These are phyloP conservation scores for Griposia aprilina DNA, from an alignment of 2,888 invertebrate genomes.

Conservation along the genomic window DNA sequence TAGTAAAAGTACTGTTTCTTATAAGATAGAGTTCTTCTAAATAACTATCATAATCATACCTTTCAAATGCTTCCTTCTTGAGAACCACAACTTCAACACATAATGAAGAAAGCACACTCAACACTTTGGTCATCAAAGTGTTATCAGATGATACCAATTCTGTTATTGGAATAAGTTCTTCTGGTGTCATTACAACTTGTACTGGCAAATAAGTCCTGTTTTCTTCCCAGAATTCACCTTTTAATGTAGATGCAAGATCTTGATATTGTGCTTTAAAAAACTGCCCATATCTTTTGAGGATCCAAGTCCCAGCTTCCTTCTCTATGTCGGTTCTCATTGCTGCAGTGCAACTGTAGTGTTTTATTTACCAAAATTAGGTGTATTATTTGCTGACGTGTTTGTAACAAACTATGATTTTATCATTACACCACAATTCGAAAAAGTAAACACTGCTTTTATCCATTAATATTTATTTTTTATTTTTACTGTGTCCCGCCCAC, in stretches of 20 bases:
- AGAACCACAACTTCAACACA: constrained; percentile 94
- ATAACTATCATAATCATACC: constrained; percentile 76
- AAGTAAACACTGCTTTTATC: neutral
- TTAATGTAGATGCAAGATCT: constrained; percentile 75
- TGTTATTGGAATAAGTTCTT: constrained; percentile 92
- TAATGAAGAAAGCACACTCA: constrained; percentile 94
- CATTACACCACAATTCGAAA: neutral
- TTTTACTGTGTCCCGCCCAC: neutral
- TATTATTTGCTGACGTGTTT: constrained; percentile 24
- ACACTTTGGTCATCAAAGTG: constrained; percentile 94
- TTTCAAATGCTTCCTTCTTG: constrained; percentile 92
- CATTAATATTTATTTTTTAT: neutral
- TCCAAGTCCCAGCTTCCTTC: constrained; percentile 84
- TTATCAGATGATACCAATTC: constrained; percentile 96
- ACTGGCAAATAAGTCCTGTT: constrained; percentile 84
- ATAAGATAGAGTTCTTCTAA: neutral
- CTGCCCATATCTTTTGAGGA: constrained; percentile 85
- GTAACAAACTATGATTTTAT: neutral
- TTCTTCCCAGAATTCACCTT: constrained; percentile 75
- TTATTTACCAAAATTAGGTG: constrained; percentile 1
- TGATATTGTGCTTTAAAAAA: constrained; percentile 87
- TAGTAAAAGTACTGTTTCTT: no score
- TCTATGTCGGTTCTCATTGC: constrained; percentile 81
- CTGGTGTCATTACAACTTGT: constrained; percentile 83
- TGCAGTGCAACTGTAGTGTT: neutral